A percentile compares a stretch with the other conserved stretches of the same genome.
phyloP scores from a whole-genome alignment of 2,113 vertebrate species.

The Petrocephalus zakoni region DNA sequence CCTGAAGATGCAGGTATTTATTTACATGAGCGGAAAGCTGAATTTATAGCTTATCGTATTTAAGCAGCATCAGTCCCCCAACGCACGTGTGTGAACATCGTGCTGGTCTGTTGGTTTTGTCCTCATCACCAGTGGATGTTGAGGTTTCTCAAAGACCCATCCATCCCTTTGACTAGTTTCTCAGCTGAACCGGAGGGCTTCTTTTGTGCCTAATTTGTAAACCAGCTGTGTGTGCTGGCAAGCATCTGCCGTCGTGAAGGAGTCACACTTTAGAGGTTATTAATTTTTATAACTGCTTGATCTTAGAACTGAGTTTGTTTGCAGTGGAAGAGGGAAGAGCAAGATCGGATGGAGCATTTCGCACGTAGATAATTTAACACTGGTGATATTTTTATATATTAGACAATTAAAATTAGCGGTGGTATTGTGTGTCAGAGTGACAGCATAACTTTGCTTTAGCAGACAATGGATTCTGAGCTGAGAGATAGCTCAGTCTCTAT shows the following conservation, averaged over 20 bases:
- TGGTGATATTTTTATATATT: slow-evolving; percentile 5
- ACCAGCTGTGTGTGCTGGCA: neutral
- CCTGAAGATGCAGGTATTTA: slow-evolving; percentile 19
- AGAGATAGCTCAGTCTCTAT: neutral
- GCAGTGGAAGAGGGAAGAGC: neutral
- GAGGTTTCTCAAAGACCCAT: neutral
- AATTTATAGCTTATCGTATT: neutral
- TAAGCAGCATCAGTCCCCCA: neutral
- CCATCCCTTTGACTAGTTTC: neutral
- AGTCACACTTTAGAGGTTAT: neutral
- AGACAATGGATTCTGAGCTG: neutral
- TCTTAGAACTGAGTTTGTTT: neutral
- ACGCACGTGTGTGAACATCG: neutral
- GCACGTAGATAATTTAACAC: neutral
- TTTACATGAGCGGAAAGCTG: slow-evolving; percentile 46
- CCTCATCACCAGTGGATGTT: neutral
- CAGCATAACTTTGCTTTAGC: neutral
- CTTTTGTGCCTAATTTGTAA: neutral
- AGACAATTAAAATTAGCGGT: slow-evolving; percentile 4
- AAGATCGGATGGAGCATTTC: neutral
- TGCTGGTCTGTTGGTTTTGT: neutral
- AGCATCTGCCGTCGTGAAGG: neutral
- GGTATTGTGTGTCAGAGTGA: neutral
- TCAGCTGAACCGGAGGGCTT: neutral
- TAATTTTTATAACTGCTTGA: neutral